Conservation (phyloP, 2,888 invertebrate genomes). For the Ligdia adustata region DNA sequence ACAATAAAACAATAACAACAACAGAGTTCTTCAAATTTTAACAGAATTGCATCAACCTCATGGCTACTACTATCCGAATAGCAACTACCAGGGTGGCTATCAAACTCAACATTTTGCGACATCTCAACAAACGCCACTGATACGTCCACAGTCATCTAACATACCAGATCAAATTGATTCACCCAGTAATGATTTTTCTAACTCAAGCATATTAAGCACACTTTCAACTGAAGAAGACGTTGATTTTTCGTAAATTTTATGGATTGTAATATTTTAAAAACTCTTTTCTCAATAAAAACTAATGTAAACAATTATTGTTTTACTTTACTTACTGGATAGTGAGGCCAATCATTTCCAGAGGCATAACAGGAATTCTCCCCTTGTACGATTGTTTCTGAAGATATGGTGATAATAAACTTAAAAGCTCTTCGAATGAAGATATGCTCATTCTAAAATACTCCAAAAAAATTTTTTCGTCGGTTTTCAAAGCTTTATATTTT, state of each 20-base stretch:
- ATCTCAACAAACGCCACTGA: conserved; percentile 40
- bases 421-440: too few relatives aligned
- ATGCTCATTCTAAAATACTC: too few relatives aligned
- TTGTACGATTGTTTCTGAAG: conserved; percentile 41
- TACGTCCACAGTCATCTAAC: conserved; percentile 37
- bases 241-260: conserved; percentile 39
- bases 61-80: conserved; percentile 28
- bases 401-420: conserved; percentile 39
- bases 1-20: conserved; percentile 38
- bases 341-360: conserved; percentile 43
- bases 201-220: conserved; percentile 31
- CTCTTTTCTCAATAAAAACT: conserved; percentile 38
- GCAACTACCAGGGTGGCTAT: conserved; percentile 31
- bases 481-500: conserved; percentile 31
- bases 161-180: conserved; percentile 41
- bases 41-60: conserved; percentile 37
- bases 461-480: conserved; percentile 34
- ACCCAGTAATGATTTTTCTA: conserved; percentile 36
- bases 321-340: conserved; percentile 37
- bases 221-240: conserved; percentile 38
- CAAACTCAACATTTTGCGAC: conserved; percentile 38
- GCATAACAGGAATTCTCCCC: conserved; percentile 42
- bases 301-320: conserved; percentile 39
- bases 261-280: conserved; percentile 38
- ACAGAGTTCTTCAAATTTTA: conserved; percentile 34